Conservation (phyloP, 2,797 vertebrate species). For the Liparis tanakae region DNA sequence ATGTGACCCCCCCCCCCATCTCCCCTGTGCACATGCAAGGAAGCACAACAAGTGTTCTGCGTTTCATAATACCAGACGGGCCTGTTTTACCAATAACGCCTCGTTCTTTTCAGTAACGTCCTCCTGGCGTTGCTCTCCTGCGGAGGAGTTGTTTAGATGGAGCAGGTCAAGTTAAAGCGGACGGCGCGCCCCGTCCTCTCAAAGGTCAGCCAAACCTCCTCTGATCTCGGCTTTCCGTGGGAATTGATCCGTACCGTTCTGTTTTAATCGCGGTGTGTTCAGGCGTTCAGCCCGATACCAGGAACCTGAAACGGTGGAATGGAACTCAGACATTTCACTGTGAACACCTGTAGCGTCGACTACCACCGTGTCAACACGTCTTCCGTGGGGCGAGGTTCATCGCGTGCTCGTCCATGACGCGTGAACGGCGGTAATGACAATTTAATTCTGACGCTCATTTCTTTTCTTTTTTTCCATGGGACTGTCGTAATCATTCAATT, state of each 20-base stretch:
- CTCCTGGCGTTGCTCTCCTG: not conserved
- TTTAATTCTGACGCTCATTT: not conserved
- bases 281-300: not conserved
- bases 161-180: not conserved
- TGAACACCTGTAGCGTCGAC: not conserved
- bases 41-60: not conserved
- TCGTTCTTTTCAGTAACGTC: not conserved
- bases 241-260: not conserved
- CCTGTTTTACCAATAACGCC: no score
- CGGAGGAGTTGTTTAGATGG: not conserved
- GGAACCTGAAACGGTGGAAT: not conserved
- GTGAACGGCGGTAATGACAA: not conserved
- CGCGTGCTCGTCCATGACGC: not conserved
- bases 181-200: not conserved
- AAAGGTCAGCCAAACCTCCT: not conserved
- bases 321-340: not conserved
- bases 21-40: not conserved
- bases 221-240: not conserved
- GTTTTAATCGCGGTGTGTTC: not conserved
- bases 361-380: not conserved
- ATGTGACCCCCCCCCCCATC: no score
- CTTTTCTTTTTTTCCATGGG: not conserved
- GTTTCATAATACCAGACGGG: not conserved
- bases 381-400: not conserved
- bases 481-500: not conserved